Conservation (phyloP, 2,797 vertebrate species). For the Ptychadena robeensis region DNA sequence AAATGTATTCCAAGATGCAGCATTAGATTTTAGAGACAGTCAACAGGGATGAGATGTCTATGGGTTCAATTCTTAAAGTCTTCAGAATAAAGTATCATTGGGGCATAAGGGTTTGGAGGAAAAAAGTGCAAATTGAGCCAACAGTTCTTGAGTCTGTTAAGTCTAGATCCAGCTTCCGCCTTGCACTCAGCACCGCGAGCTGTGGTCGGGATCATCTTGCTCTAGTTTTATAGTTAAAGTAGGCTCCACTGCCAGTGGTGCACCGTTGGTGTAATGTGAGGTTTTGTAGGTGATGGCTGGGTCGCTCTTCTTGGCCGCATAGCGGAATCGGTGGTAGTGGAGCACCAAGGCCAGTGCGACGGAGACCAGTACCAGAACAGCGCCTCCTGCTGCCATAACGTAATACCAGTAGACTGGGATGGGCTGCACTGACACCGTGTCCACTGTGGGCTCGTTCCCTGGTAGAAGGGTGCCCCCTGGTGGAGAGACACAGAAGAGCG, state of each 20-base stretch:
- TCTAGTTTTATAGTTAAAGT: constrained; percentile 95
- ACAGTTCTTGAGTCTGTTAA: constrained; percentile 76
- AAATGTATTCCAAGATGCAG: constrained; percentile 77
- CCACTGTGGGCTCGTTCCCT: constrained; percentile 96
- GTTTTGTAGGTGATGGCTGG: constrained; percentile 96
- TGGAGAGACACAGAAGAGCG: constrained; percentile 96
- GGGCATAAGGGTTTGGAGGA: constrained; percentile 71
- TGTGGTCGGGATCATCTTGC: constrained; percentile 83
- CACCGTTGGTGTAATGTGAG: constrained; percentile 84
- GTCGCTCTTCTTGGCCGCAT: constrained; percentile 95
- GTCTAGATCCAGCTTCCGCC: constrained; percentile 71
- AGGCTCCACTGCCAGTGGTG: constrained; percentile 85
- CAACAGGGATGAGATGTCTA: constrained; percentile 68
- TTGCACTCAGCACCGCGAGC: constrained; percentile 83
- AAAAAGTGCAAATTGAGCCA: constrained; percentile 85
- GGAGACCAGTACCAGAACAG: constrained; percentile 91
- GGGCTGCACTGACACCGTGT: constrained; percentile 93
- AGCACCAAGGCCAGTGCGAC: constrained; percentile 89
- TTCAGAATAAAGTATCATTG: constrained; percentile 61
- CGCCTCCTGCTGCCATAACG: constrained; percentile 93
- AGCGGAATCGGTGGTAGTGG: constrained; percentile 95
- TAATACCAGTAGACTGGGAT: constrained; percentile 98
- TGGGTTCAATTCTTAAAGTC: constrained; percentile 71
- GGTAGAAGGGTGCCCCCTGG: constrained; percentile 95
- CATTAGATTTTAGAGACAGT: constrained; percentile 72